Conservation (phyloP, 2,797 vertebrate genomes). For the Gallirallus australis region DNA sequence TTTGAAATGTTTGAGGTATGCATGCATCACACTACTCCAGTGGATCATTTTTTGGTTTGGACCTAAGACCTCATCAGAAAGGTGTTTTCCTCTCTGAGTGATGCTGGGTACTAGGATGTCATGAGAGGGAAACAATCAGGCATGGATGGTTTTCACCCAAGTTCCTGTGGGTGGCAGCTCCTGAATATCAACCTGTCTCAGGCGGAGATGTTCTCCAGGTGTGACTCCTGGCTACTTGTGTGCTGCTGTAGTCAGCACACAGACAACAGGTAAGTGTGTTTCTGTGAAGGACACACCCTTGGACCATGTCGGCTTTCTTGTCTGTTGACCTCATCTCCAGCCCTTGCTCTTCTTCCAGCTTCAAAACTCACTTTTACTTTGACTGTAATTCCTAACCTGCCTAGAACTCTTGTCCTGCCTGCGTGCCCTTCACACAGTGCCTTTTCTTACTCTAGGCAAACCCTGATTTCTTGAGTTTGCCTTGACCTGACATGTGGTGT, state of each 20-base stretch:
- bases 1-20: not conserved
- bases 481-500: not conserved
- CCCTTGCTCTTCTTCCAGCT: not conserved
- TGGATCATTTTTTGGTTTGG: not conserved
- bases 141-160: not conserved
- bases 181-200: accelerated
- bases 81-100: not conserved
- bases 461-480: not conserved
- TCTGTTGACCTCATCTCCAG: not conserved
- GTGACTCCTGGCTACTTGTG: not conserved
- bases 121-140: not conserved
- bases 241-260: not conserved
- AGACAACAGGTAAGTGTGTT: not conserved
- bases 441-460: not conserved
- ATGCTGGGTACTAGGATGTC: not conserved
- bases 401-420: not conserved
- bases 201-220: not conserved
- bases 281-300: not conserved
- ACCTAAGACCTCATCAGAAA: not conserved
- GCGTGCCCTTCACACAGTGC: not conserved
- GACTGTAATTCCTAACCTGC: not conserved
- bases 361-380: not conserved
- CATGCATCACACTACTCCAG: not conserved
- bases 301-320: accelerated
- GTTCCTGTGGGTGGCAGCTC: not conserved